These are phyloP conservation scores for Drosophila arawakana DNA, from an alignment of 1,140 invertebrate genomes.

Conservation along the genomic window DNA sequence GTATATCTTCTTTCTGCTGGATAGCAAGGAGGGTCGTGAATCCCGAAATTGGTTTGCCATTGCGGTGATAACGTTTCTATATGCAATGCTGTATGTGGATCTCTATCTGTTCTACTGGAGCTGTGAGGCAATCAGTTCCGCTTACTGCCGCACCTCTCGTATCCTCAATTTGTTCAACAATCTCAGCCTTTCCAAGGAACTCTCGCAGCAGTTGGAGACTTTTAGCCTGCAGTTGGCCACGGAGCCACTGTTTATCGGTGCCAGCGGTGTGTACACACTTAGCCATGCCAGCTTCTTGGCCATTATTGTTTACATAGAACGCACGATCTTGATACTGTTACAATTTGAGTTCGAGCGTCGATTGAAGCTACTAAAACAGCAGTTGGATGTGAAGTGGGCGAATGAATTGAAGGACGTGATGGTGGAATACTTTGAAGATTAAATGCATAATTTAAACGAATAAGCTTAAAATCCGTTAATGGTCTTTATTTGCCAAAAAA, in stretches of 20 bases:
- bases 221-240: conserved; percentile 17
- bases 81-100: conserved; percentile 15
- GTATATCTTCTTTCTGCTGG: conserved; percentile 11
- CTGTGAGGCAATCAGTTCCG: conserved; percentile 17
- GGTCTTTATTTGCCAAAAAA: conserved; percentile 75
- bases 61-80: not conserved
- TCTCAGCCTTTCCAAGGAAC: not conserved
- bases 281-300: conserved; percentile 16
- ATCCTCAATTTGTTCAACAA: conserved; percentile 18
- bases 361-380: conserved; percentile 10
- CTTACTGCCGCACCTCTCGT: conserved; percentile 3
- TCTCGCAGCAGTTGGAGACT: conserved; percentile 10
- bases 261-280: conserved; percentile 16
- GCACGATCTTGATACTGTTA: conserved; percentile 13
- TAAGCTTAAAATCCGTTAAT: conserved; percentile 55
- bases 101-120: conserved; percentile 34
- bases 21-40: conserved; percentile 3
- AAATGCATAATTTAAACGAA: not conserved
- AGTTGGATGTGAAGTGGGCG: conserved; percentile 16
- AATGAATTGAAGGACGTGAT: conserved; percentile 11
- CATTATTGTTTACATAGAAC: conserved; percentile 26
- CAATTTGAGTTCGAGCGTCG: conserved; percentile 33
- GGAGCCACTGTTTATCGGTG: conserved; percentile 5
- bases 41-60: conserved; percentile 2
- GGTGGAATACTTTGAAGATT: conserved; percentile 14